Percentiles rank a stretch among this genome's conserved stretches.
These are phyloP conservation scores for Uria lomvia DNA, from an alignment of 2,113 vertebrate genomes.

Conservation along the genomic window DNA sequence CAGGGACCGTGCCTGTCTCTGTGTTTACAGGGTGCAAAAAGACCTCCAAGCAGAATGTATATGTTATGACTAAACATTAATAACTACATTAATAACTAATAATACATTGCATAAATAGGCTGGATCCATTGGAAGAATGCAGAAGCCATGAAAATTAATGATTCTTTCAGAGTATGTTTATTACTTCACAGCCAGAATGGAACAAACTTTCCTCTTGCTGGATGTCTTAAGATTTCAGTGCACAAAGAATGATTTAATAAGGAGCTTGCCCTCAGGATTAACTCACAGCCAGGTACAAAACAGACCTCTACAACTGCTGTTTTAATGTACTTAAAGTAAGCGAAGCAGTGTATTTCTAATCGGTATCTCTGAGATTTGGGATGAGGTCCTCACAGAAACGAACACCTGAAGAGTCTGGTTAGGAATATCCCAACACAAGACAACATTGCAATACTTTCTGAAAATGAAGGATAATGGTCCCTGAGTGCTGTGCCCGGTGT, in stretches of 20 bases:
- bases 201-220: neutral
- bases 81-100: neutral
- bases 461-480: neutral
- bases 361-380: constrained; percentile 2
- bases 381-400: constrained; percentile 21
- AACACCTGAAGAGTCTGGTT: constrained; percentile 21
- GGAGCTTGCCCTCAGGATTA: neutral
- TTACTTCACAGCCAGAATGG: neutral
- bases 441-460: neutral
- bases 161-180: neutral
- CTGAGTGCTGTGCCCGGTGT: neutral
- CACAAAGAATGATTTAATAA: neutral
- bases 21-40: neutral
- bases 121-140: neutral
- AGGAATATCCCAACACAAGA: neutral
- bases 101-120: neutral
- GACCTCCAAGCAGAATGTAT: neutral
- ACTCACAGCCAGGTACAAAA: constrained; percentile 16
- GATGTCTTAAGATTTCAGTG: neutral
- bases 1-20: rapidly evolving
- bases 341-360: constrained; percentile 24
- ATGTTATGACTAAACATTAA: neutral
- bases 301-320: neutral
- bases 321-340: constrained; percentile 44
- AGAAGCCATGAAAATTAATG: neutral